phyloP scores from a whole-genome alignment of 2,797 vertebrate genomes.

The Limosa lapponica region DNA sequence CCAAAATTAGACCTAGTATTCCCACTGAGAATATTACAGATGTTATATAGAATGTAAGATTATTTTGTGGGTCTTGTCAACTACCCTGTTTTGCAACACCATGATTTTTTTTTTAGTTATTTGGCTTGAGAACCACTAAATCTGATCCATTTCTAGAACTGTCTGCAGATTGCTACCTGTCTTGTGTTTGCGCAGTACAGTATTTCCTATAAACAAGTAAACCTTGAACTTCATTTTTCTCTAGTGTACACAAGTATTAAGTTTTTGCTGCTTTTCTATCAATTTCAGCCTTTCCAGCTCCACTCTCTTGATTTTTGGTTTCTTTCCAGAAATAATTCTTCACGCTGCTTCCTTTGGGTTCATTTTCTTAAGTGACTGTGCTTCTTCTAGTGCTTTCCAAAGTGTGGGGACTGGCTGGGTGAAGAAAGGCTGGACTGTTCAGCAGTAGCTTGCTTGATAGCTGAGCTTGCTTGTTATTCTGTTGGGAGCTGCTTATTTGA shows the following conservation, averaged over 20 bases:
- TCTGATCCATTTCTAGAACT: background rate
- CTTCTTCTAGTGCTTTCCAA: background rate
- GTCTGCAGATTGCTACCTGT: background rate
- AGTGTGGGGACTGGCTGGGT: background rate
- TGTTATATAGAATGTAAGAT: rapidly evolving
- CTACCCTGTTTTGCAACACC: background rate
- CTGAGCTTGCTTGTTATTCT: background rate
- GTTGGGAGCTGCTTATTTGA: background rate
- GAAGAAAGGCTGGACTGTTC: background rate
- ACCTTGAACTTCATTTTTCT: background rate
- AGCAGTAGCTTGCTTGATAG: background rate
- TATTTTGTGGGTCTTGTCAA: background rate
- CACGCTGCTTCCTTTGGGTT: background rate
- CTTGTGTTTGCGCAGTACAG: background rate
- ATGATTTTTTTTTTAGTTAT: background rate
- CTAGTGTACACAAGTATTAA: rapidly evolving
- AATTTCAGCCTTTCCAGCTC: background rate
- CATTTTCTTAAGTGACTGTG: background rate
- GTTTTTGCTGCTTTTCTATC: background rate
- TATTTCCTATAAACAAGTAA: background rate
- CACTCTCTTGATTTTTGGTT: background rate
- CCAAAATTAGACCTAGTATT: background rate
- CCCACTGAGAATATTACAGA: background rate
- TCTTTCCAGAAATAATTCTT: background rate
- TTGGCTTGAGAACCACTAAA: background rate